A percentile compares a stretch with the other conserved stretches of the same genome.
Conservation (phyloP, 2,113 vertebrate species). For the Eurypyga helias region DNA sequence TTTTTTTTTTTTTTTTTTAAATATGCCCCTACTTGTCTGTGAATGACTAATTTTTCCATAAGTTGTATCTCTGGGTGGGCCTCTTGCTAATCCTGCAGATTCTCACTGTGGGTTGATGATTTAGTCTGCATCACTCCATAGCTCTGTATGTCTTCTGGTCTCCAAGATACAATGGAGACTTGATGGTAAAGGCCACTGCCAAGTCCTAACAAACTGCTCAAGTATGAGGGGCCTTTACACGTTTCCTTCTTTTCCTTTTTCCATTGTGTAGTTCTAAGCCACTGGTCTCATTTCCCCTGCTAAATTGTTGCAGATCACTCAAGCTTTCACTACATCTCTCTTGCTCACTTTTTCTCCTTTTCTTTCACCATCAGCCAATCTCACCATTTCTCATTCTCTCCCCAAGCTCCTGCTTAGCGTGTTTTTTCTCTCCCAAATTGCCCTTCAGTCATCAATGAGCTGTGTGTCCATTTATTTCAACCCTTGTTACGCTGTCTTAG, state of each 20-base stretch:
- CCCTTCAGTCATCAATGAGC: background rate
- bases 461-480: background rate
- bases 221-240: background rate
- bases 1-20: background rate
- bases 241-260: background rate
- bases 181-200: background rate
- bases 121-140: background rate
- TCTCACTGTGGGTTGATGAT: background rate
- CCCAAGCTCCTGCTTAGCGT: background rate
- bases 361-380: background rate
- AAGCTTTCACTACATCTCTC: background rate
- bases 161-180: constrained; percentile 4
- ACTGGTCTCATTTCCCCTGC: background rate
- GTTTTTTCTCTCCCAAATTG: background rate
- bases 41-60: constrained; percentile 39
- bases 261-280: background rate
- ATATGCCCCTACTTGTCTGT: background rate
- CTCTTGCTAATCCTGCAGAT: background rate
- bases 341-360: background rate
- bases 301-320: background rate
- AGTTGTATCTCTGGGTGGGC: background rate
- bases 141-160: constrained; percentile 19
- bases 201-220: background rate
- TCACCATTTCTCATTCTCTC: background rate
- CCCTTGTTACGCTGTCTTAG: background rate